A percentile compares a stretch with the other conserved stretches of the same genome.
These are phyloP conservation scores for Nilaparvata lugens DNA, from an alignment of 1,140 invertebrate species.

Conservation along the genomic window DNA sequence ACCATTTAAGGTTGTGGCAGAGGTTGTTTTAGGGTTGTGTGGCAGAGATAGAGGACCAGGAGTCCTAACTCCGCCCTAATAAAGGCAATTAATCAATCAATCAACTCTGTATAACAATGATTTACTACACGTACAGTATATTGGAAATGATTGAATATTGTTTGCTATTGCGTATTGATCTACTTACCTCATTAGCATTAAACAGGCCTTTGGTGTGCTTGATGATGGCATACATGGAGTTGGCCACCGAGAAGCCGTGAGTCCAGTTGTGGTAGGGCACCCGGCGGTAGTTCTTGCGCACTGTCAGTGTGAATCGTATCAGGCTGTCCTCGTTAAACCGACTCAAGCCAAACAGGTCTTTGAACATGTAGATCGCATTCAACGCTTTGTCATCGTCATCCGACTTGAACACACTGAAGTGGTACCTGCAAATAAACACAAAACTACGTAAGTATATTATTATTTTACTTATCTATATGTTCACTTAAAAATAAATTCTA, in stretches of 20 bases:
- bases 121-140: too few relatives aligned
- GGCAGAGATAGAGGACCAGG: too few relatives aligned
- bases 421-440: conserved; percentile 43
- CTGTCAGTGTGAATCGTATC: conserved; percentile 65
- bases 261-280: conserved; percentile 82
- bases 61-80: too few relatives aligned
- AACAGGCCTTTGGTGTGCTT: conserved; percentile 48
- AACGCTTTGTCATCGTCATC: conserved; percentile 58
- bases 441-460: not conserved
- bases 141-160: too few relatives aligned
- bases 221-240: conserved; percentile 69
- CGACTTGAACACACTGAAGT: conserved; percentile 60
- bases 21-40: too few relatives aligned
- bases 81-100: too few relatives aligned
- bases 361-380: conserved; percentile 68
- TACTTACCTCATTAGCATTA: conserved; percentile 46
- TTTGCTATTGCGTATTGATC: conserved; percentile 8
- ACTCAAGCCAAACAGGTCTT: conserved; percentile 53
- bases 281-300: conserved; percentile 71
- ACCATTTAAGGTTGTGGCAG: too few relatives aligned
- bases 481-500: not conserved
- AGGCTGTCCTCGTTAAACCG: conserved; percentile 52
- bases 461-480: too few relatives aligned
- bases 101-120: too few relatives aligned
- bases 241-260: conserved; percentile 76